Conservation (phyloP, 2,113 vertebrate genomes). For the Sisor rabdophorus region DNA sequence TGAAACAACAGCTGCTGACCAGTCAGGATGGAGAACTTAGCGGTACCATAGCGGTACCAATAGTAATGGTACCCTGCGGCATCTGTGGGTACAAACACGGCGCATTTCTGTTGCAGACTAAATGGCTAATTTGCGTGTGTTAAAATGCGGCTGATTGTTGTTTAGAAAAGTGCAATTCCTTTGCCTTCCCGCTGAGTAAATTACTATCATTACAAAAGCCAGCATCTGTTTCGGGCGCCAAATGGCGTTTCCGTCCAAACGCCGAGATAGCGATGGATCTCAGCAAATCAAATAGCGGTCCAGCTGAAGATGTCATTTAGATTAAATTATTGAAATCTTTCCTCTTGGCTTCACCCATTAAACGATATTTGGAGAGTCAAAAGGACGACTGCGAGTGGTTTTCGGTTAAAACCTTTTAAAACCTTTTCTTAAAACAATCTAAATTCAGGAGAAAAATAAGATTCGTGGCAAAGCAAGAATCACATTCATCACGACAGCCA, state of each 20-base stretch:
- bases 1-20: background rate
- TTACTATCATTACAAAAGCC: constrained; percentile 46
- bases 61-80: background rate
- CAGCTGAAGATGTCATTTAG: background rate
- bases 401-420: background rate
- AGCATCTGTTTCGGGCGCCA: constrained; percentile 40
- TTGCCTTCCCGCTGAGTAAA: constrained; percentile 35
- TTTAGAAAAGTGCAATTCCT: constrained; percentile 22
- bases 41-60: background rate
- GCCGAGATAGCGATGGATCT: constrained; percentile 1
- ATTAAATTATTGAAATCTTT: background rate
- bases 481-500: too few species aligned
- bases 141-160: constrained; percentile 21
- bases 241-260: constrained; percentile 45
- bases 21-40: background rate
- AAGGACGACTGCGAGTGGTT: background rate
- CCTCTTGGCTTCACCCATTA: constrained; percentile 19
- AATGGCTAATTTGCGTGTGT: constrained; percentile 14
- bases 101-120: background rate
- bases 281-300: constrained; percentile 24
- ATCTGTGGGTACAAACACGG: constrained; percentile 14
- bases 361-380: constrained; percentile 1
- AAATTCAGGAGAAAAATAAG: too few species aligned
- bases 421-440: too few species aligned
- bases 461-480: too few species aligned